phyloP scores from a whole-genome alignment of 2,113 vertebrate species.

The Datnioides undecimradiatus region DNA sequence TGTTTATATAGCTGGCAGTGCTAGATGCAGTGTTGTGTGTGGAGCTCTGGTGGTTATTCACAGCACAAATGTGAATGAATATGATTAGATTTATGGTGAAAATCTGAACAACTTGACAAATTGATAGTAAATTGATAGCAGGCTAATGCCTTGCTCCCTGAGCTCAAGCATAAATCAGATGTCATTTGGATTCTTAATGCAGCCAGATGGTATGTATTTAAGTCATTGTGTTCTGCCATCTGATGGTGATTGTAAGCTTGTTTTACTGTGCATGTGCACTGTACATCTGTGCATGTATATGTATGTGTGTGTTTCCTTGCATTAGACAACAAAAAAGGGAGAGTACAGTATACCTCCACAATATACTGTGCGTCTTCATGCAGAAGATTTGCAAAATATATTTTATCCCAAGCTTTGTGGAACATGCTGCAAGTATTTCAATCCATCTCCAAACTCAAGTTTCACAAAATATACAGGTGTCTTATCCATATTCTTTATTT shows the following conservation, averaged over 20 bases:
- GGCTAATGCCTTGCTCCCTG: slow-evolving; percentile 57
- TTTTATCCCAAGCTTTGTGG: slow-evolving; percentile 10
- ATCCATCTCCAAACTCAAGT: slow-evolving; percentile 32
- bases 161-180: slow-evolving; percentile 65
- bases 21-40: slow-evolving; percentile 29
- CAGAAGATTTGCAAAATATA: slow-evolving; percentile 18
- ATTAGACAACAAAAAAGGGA: slow-evolving; percentile 4
- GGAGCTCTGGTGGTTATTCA: slow-evolving; percentile 36
- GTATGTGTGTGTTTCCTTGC: not conserved
- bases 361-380: slow-evolving; percentile 15
- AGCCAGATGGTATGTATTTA: slow-evolving; percentile 74
- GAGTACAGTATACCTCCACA: slow-evolving; percentile 29
- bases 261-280: slow-evolving; percentile 37
- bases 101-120: slow-evolving; percentile 67
- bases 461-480: slow-evolving; percentile 40
- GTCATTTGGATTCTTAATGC: slow-evolving; percentile 66
- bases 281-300: not conserved
- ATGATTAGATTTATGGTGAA: slow-evolving; percentile 59
- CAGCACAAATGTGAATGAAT: slow-evolving; percentile 52
- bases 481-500: not conserved
- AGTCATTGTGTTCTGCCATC: slow-evolving; percentile 57
- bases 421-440: slow-evolving; percentile 38
- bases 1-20: slow-evolving; percentile 51
- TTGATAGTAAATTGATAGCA: slow-evolving; percentile 67
- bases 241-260: slow-evolving; percentile 49